phyloP scores from a whole-genome alignment of 2,888 invertebrate genomes.

The Drosophila phalerata region DNA sequence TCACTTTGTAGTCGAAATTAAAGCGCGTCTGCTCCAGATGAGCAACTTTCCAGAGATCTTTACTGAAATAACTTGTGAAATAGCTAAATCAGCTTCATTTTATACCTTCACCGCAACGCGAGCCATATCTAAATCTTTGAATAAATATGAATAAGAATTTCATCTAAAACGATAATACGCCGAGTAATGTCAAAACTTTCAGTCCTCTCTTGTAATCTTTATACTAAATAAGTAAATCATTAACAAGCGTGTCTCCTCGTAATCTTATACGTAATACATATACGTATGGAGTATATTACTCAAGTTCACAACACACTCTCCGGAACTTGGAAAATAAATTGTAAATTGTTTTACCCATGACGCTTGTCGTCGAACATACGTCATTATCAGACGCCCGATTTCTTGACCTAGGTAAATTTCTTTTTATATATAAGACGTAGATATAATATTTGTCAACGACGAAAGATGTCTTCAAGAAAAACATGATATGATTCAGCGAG shows the following conservation, averaged over 20 bases:
- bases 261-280: constrained; percentile 1
- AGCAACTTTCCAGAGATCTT: constrained; percentile 4
- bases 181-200: neutral
- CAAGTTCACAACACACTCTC: constrained; percentile 7
- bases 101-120: constrained; percentile 25
- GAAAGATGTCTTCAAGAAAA: no score
- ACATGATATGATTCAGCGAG: neutral
- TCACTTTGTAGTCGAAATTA: neutral
- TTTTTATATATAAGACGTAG: neutral
- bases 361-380: neutral
- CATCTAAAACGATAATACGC: constrained; percentile 19
- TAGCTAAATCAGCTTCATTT: constrained; percentile 31
- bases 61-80: constrained; percentile 53
- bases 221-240: constrained; percentile 13
- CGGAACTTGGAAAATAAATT: constrained; percentile 30
- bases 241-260: neutral
- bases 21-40: neutral
- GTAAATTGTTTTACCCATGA: constrained; percentile 6
- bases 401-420: constrained; percentile 57
- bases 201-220: constrained; percentile 2
- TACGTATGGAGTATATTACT: neutral
- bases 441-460: no score
- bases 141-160: constrained; percentile 47
- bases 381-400: constrained; percentile 20
- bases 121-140: constrained; percentile 45